Conservation (phyloP, 2,888 invertebrate genomes). For the Brachycybe producta region DNA sequence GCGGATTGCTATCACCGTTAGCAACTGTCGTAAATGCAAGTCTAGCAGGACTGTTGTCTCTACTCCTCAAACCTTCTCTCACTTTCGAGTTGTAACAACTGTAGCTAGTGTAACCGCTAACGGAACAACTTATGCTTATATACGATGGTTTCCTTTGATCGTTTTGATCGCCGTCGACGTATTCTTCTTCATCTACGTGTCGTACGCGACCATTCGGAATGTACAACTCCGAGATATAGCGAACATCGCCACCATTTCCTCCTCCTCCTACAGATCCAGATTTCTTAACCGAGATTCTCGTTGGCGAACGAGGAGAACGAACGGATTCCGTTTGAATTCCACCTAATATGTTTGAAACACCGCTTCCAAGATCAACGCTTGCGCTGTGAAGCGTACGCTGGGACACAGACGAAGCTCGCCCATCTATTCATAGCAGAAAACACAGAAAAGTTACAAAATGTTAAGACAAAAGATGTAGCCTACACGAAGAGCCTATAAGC, state of each 20-base stretch:
- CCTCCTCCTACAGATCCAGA: background rate
- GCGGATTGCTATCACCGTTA: background rate
- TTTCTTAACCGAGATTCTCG: background rate
- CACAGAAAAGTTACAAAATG: too few relatives aligned
- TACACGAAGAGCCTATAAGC: too few relatives aligned
- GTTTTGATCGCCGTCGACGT: background rate
- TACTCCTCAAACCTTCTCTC: constrained; percentile 56
- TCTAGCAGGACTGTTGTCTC: constrained; percentile 29
- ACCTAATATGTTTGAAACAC: background rate
- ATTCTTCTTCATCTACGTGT: background rate
- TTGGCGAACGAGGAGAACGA: constrained; percentile 2
- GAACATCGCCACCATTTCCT: background rate
- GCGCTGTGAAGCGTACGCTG: constrained; percentile 18
- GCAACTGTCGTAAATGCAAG: constrained; percentile 16
- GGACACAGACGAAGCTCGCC: constrained; percentile 17
- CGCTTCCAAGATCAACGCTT: constrained; percentile 13
- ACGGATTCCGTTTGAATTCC: background rate
- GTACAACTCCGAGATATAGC: constrained; percentile 11
- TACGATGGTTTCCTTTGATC: constrained; percentile 51
- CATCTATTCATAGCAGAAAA: constrained; percentile 11
- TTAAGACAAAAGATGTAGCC: too few relatives aligned
- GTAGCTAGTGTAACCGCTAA: constrained; percentile 74
- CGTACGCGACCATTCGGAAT: constrained; percentile 9
- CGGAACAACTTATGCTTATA: constrained; percentile 73
- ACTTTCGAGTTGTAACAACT: constrained; percentile 73